Percentiles rank a stretch among this genome's conserved stretches.
These are phyloP conservation scores for Tonatia bakeri DNA, from an alignment of 2,113 vertebrate genomes.

Conservation along the genomic window DNA sequence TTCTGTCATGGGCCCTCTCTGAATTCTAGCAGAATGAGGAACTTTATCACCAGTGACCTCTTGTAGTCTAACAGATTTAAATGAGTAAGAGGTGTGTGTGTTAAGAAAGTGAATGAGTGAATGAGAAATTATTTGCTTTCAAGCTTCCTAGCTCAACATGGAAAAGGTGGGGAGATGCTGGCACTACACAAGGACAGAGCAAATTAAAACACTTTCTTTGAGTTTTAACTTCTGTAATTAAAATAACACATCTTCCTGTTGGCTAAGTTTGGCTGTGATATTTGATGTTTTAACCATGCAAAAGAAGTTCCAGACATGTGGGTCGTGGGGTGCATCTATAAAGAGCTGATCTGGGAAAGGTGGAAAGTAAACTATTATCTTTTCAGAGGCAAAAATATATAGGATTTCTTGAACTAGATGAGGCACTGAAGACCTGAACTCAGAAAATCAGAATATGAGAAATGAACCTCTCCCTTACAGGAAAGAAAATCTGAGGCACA, in stretches of 20 bases:
- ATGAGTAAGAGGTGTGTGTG: not conserved
- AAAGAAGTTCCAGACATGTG: not conserved
- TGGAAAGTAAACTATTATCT: not conserved
- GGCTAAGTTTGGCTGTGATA: not conserved
- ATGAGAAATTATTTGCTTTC: not conserved
- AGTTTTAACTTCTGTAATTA: not conserved
- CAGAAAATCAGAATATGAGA: not conserved
- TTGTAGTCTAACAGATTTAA: not conserved
- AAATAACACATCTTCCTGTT: not conserved
- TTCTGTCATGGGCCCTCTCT: not conserved
- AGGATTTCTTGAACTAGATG: not conserved
- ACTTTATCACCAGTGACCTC: not conserved
- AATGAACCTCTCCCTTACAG: not conserved
- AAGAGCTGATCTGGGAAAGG: not conserved
- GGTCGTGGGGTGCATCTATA: not conserved
- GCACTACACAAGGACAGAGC: not conserved
- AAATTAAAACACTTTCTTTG: not conserved
- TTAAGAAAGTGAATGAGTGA: not conserved
- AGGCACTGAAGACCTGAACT: not conserved
- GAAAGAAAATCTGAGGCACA: not conserved
- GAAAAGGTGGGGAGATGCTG: not conserved
- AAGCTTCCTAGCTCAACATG: not conserved
- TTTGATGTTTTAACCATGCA: not conserved
- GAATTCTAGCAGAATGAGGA: not conserved
- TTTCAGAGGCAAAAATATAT: not conserved